A percentile compares a stretch with the other conserved stretches of the same genome.
These are phyloP conservation scores for Rafetus swinhoei DNA, from an alignment of 2,113 vertebrate species.

Conservation along the genomic window DNA sequence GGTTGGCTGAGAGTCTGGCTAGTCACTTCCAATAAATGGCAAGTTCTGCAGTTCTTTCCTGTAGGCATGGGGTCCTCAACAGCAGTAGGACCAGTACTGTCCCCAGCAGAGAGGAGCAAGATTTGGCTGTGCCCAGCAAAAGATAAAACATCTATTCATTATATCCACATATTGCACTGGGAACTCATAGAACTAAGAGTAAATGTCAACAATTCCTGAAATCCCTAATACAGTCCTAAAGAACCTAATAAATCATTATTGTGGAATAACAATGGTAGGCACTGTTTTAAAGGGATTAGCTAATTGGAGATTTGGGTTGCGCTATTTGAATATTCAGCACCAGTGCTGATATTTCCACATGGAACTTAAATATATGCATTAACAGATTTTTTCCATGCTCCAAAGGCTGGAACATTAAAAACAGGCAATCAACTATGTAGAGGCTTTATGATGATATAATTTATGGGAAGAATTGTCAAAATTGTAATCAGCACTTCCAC, in stretches of 20 bases:
- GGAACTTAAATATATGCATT: not conserved
- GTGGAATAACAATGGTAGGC: not conserved
- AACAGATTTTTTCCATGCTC: conserved; percentile 4
- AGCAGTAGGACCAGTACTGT: not conserved
- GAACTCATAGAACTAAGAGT: not conserved
- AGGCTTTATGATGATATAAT: not conserved
- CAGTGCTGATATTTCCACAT: not conserved
- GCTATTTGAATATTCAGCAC: conserved; percentile 7
- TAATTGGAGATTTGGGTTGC: not conserved
- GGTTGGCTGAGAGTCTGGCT: not conserved
- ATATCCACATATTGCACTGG: not conserved
- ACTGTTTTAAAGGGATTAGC: conserved; percentile 12
- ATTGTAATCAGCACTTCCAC: not conserved
- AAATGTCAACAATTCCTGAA: conserved; percentile 4
- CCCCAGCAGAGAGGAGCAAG: not conserved
- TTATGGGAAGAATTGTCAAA: not conserved
- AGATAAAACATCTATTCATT: not conserved
- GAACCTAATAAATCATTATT: not conserved
- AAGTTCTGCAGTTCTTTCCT: not conserved
- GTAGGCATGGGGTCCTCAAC: not conserved
- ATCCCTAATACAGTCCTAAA: not conserved
- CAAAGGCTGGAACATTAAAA: not conserved
- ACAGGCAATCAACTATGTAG: not conserved
- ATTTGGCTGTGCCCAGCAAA: not conserved
- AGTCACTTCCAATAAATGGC: not conserved